Percentiles rank a stretch among this genome's conserved stretches.
Evolutionary conservation across 2,888 invertebrate species (phyloP).

Genomic region (Drosophila buzzatii): DNA sequence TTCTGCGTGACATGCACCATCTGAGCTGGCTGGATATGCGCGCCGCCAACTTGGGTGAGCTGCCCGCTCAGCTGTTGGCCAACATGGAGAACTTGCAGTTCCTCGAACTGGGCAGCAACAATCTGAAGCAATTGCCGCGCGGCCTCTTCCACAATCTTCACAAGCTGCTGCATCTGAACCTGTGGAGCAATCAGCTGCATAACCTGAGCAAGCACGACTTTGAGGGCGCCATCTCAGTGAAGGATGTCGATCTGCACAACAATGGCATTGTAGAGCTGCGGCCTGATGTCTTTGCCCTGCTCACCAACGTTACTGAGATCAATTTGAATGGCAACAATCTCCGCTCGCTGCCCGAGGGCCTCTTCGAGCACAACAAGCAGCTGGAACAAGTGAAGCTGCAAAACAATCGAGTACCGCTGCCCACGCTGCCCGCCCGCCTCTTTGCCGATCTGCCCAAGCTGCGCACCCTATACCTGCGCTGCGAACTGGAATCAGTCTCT

Average conservation of each 20-base stretch:
- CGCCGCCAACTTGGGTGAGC: conserved; percentile 87
- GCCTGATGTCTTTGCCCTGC: conserved; percentile 87
- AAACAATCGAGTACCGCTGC: conserved; percentile 87
- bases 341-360: conserved; percentile 87
- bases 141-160: conserved; percentile 88
- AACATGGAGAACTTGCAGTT: conserved; percentile 87
- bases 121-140: conserved; percentile 87
- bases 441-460: conserved; percentile 88
- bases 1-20: conserved; percentile 88
- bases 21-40: conserved; percentile 89
- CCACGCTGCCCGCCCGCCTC: conserved; percentile 87
- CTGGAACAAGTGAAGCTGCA: conserved; percentile 87
- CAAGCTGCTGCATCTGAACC: conserved; percentile 87
- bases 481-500: conserved; percentile 87
- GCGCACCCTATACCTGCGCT: conserved; percentile 87
- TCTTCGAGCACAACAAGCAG: conserved; percentile 87
- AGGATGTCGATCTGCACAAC: conserved; percentile 89
- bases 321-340: conserved; percentile 90
- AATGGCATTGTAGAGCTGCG: conserved; percentile 89
- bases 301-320: conserved; percentile 88
- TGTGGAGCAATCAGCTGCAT: conserved; percentile 90
- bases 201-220: conserved; percentile 88
- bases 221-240: conserved; percentile 87
- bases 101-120: conserved; percentile 89
- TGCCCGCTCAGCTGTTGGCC: conserved; percentile 87